Conservation (phyloP, 2,888 invertebrate genomes). For the Bedellia somnulentella region DNA sequence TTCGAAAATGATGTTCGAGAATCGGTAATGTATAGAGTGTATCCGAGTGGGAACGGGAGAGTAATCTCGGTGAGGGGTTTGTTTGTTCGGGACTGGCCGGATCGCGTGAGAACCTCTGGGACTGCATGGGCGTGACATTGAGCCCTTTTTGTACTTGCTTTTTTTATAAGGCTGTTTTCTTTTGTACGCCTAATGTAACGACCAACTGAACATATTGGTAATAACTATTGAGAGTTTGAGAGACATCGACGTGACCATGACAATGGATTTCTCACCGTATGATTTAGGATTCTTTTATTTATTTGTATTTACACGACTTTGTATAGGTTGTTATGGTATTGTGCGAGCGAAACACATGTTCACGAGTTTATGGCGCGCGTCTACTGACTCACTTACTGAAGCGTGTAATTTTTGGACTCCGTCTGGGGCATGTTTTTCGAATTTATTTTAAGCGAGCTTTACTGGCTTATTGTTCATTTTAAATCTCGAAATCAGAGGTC, state of each 20-base stretch:
- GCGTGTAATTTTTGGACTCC: no score
- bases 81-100: constrained; percentile 39
- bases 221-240: constrained; percentile 26
- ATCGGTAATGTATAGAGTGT: constrained; percentile 9
- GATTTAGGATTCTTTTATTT: constrained; percentile 3
- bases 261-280: constrained; percentile 24
- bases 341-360: no score
- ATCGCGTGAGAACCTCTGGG: constrained; percentile 52
- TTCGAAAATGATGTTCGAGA: constrained; percentile 17
- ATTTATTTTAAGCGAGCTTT: no score
- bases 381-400: no score
- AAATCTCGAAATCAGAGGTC: no score
- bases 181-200: constrained; percentile 38
- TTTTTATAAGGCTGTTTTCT: constrained; percentile 16
- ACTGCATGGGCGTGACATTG: constrained; percentile 56
- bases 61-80: constrained; percentile 30
- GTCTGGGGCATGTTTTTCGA: no score
- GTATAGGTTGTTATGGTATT: no score
- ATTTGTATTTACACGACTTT: constrained; percentile 3
- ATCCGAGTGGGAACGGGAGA: constrained; percentile 14
- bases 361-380: no score
- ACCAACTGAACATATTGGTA: constrained; percentile 27
- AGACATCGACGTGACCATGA: constrained; percentile 41
- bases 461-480: no score
- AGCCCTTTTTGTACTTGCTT: constrained; percentile 34